Base-by-base conservation (phyloP, 2,797 vertebrate species). In the Rhabdophis nuchalis region DNA sequence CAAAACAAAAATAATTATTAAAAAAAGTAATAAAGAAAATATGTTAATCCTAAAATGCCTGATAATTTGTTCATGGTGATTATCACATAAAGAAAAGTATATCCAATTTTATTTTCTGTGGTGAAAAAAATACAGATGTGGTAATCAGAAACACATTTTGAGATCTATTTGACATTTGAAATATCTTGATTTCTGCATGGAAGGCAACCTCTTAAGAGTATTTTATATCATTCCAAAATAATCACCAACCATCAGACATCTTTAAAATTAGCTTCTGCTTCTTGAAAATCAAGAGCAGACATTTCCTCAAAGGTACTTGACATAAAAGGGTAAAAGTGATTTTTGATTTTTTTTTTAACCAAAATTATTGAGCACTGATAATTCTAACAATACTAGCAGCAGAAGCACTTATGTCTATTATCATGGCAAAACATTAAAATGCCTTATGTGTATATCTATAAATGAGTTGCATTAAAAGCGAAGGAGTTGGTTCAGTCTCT, bases 111-210 rank as follows among this genome's bases (percentile, higher is more conserved):
- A 91, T 86, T 68, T 93, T 91, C 52, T 90, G 36, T 56, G 41
- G 50, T 41, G 50, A 68, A 64, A 58, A 88, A 61, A 41, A 82
- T 50, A 54, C 25, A 68, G 52, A 68, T 29, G 56, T 46, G 82
- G 46, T 87, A 50, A 87, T 36, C 56, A n/a, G 56, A 91, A 85
- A 54, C 64, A 92, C 23, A 61, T 68, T 88, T 90, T 85, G 57
- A 92, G 86, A 93, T 25, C 41, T 90, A 87, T 32, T 23, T 93
- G 89, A 86, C 72, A 85, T 90, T 72, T 92, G 88, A 64, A 86
- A 92, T 90, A 64, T 85, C n/a, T 90, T 93, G 89, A 90, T 58
- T 88, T 60, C 32, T 93, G 57, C 27, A 56, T 90, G 29, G 36
- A 90, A 61, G 82, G 3, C 36, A 91, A 29, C 68, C 50, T 14